These are phyloP conservation scores for Ectropis crepuscularia DNA, from an alignment of 2,888 invertebrate species.

Conservation along the genomic window DNA sequence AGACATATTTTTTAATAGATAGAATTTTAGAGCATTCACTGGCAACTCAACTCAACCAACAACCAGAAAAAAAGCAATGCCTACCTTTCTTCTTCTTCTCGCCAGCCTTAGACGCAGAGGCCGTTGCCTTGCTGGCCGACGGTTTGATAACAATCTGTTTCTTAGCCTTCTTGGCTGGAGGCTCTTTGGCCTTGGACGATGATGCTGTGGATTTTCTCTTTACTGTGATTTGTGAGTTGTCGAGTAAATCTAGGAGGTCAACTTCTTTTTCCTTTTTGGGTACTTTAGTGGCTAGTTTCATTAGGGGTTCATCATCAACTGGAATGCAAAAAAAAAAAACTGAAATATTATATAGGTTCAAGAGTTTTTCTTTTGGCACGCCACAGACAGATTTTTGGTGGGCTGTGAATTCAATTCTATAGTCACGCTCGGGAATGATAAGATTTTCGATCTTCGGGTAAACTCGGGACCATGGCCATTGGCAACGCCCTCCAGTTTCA, in stretches of 20 bases:
- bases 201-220: constrained; percentile 69
- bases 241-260: constrained; percentile 65
- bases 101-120: constrained; percentile 47
- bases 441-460: no score
- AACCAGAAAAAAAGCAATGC: constrained; percentile 41
- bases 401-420: no score
- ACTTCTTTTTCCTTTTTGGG: constrained; percentile 78
- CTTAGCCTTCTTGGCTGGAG: constrained; percentile 65
- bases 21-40: constrained; percentile 44
- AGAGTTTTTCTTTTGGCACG: background rate
- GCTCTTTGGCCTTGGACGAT: constrained; percentile 56
- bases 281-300: constrained; percentile 68
- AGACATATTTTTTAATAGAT: no score
- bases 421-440: no score
- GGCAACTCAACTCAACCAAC: constrained; percentile 52
- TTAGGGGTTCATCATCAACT: constrained; percentile 77
- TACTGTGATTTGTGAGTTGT: constrained; percentile 60
- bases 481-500: no score
- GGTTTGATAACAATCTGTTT: constrained; percentile 59
- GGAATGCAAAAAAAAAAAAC: constrained; percentile 22
- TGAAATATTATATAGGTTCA: background rate
- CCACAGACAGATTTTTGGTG: no score
- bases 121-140: constrained; percentile 57
- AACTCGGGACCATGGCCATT: no score
- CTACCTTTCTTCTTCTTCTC: constrained; percentile 81